Evolutionary conservation across 2,113 vertebrate species (phyloP).

Genomic region (Leptosomus discolor): DNA sequence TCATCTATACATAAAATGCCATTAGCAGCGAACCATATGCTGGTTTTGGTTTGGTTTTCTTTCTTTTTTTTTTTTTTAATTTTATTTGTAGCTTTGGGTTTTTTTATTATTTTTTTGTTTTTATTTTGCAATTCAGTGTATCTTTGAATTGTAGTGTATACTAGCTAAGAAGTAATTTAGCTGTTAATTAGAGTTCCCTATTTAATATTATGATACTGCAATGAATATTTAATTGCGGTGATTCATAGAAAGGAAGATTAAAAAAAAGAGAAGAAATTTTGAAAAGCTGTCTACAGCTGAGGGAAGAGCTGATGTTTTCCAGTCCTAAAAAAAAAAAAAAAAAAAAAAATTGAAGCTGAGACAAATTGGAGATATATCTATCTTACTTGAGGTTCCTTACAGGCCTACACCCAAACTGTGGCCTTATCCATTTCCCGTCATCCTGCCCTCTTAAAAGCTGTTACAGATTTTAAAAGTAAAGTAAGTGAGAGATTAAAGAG

Average conservation of each 20-base stretch:
- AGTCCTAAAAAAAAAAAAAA: not conserved
- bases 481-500: not conserved
- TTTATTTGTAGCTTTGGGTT: fast-evolving
- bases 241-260: not conserved
- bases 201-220: not conserved
- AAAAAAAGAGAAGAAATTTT: not conserved
- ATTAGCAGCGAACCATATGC: fast-evolving
- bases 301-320: not conserved
- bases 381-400: not conserved
- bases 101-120: not conserved
- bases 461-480: not conserved
- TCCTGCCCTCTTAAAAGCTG: not conserved
- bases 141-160: not conserved
- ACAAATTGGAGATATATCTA: not conserved
- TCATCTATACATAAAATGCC: not conserved
- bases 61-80: not conserved
- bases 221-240: not conserved
- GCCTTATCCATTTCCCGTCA: not conserved
- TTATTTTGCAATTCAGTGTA: not conserved
- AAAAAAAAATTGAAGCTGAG: not conserved
- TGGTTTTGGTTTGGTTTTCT: not conserved
- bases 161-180: not conserved
- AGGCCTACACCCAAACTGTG: not conserved
- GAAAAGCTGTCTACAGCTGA: not conserved
- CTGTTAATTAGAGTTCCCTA: not conserved